phyloP scores from a whole-genome alignment of 2,888 invertebrate species.

The Nephrotoma flavescens region DNA sequence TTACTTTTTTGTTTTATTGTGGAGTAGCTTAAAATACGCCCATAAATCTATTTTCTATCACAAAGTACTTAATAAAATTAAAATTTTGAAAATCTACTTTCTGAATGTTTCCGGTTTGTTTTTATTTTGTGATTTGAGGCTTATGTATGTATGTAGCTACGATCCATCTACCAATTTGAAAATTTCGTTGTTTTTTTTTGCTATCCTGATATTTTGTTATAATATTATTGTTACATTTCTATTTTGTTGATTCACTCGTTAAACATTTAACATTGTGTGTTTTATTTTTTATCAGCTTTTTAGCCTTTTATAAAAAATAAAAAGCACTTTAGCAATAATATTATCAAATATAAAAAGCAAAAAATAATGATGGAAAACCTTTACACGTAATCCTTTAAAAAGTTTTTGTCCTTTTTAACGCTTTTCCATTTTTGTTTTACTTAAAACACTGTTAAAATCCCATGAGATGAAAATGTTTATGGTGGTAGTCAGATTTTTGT shows the following conservation, averaged over 20 bases:
- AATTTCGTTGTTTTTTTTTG: neutral
- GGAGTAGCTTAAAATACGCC: no score
- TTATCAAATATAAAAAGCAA: neutral
- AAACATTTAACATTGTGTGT: neutral
- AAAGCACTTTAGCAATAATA: neutral
- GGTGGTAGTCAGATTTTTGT: neutral
- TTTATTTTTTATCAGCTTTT: neutral
- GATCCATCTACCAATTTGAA: neutral
- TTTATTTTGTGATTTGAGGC: neutral
- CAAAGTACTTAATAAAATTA: neutral
- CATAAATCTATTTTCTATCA: no score
- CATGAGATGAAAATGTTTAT: neutral
- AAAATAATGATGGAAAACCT: neutral
- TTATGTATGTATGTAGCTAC: neutral
- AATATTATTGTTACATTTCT: neutral
- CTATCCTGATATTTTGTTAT: neutral
- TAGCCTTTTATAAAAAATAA: neutral
- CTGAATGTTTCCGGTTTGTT: neutral
- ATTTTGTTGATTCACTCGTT: neutral
- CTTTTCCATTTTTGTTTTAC: neutral
- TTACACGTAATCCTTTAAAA: neutral
- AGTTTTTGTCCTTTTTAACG: neutral
- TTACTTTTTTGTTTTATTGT: neutral
- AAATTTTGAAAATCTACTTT: neutral
- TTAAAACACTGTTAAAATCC: neutral